Conservation (phyloP, 2,797 vertebrate genomes). For the Falco concolor region DNA sequence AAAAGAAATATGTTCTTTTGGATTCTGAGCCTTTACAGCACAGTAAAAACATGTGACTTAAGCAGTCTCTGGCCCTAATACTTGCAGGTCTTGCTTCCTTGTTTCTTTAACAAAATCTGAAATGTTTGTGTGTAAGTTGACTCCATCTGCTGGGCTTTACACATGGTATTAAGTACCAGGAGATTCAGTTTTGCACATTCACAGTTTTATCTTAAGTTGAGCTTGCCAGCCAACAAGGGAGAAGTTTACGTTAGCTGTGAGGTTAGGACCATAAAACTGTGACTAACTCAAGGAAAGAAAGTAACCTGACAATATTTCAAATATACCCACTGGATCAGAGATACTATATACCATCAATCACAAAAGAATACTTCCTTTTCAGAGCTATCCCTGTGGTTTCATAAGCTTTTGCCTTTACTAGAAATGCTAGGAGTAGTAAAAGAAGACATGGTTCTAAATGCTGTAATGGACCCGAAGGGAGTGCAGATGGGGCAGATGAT, state of each 20-base stretch:
- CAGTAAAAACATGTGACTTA: background rate
- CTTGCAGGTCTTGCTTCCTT: background rate
- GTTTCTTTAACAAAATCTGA: background rate
- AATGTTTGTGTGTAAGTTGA: background rate
- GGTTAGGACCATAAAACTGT: constrained; percentile 55
- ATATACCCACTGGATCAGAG: constrained; percentile 48
- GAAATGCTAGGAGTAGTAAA: constrained; percentile 70
- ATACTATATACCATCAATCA: background rate
- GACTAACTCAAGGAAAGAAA: constrained; percentile 53
- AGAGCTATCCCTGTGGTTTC: constrained; percentile 43
- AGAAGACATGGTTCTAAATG: constrained; percentile 58
- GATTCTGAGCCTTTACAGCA: background rate
- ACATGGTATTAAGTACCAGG: background rate
- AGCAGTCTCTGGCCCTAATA: background rate
- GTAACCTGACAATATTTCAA: constrained; percentile 63
- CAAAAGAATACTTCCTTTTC: constrained; percentile 53
- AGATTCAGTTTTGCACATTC: background rate
- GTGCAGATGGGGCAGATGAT: constrained; percentile 37
- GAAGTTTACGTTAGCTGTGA: constrained; percentile 47
- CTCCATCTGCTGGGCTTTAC: constrained; percentile 14
- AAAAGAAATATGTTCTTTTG: background rate
- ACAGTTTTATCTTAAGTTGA: background rate
- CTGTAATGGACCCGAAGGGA: constrained; percentile 43
- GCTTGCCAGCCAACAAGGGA: constrained; percentile 14
- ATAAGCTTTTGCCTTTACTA: constrained; percentile 64